phyloP scores from a whole-genome alignment of 2,797 vertebrate genomes.

The Psittacula derbiana region DNA sequence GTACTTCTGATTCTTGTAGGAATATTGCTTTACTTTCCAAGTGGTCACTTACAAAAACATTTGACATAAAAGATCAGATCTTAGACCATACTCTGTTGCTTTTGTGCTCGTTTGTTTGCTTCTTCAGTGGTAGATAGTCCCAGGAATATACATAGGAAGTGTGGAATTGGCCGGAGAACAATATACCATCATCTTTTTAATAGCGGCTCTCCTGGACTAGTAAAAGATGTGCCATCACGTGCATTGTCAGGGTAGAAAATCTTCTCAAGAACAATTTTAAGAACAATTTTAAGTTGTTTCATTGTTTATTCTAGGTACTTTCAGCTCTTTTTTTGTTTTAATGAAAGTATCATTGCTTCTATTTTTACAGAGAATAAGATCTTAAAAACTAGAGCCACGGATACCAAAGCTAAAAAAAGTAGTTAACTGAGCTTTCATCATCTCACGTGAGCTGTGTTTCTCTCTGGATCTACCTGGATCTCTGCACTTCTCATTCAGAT shows the following conservation, averaged over 20 bases:
- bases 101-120: not conserved
- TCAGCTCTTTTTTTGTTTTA: not conserved
- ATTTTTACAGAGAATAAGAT: not conserved
- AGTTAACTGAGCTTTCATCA: not conserved
- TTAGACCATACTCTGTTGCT: not conserved
- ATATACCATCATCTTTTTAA: not conserved
- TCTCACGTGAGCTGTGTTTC: not conserved
- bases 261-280: not conserved
- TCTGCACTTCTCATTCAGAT: not conserved
- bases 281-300: not conserved
- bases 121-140: not conserved
- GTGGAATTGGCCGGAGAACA: not conserved
- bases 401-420: not conserved
- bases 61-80: not conserved
- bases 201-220: not conserved
- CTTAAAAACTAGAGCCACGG: not conserved
- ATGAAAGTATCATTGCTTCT: not conserved
- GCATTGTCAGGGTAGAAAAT: not conserved
- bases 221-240: not conserved
- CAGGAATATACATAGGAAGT: rapidly evolving
- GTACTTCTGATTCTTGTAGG: not conserved
- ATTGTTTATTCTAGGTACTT: not conserved
- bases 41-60: not conserved
- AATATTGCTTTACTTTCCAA: not conserved
- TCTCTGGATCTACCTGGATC: not conserved